Conservation (phyloP, 2,797 vertebrate species). For the Anableps anableps region DNA sequence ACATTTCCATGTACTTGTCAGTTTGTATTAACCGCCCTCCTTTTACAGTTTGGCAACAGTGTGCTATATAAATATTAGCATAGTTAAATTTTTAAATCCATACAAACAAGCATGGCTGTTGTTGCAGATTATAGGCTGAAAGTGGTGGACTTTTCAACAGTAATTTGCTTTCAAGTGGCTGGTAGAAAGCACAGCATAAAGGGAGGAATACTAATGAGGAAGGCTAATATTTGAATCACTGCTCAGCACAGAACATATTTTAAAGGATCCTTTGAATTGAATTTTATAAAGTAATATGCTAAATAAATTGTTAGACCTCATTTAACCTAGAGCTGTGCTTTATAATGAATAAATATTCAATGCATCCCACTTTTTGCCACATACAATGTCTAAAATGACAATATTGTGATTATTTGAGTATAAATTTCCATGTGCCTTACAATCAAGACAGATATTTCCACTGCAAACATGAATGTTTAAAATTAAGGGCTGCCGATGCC, state of each 20-base stretch:
- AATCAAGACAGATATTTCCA: neutral
- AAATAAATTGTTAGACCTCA: neutral
- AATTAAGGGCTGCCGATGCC: neutral
- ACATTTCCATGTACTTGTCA: constrained; percentile 24
- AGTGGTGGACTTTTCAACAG: constrained; percentile 65
- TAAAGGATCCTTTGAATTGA: constrained; percentile 36
- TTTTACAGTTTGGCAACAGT: constrained; percentile 30
- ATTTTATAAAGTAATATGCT: constrained; percentile 34
- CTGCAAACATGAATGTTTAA: neutral
- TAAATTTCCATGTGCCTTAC: neutral
- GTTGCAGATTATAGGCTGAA: constrained; percentile 68
- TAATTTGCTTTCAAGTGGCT: constrained; percentile 77
- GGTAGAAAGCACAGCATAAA: constrained; percentile 66
- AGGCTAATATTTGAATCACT: constrained; percentile 42
- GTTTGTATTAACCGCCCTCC: constrained; percentile 32
- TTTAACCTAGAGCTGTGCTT: no score
- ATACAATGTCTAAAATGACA: no score
- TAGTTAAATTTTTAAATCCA: constrained; percentile 54
- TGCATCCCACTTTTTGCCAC: no score
- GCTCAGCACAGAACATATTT: constrained; percentile 35
- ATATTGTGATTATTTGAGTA: no score
- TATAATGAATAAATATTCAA: no score
- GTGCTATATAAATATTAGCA: constrained; percentile 48
- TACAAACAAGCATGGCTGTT: constrained; percentile 50
- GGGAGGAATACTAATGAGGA: constrained; percentile 72